These are phyloP conservation scores for Agapostemon virescens DNA, from an alignment of 2,888 invertebrate species.

Conservation along the genomic window DNA sequence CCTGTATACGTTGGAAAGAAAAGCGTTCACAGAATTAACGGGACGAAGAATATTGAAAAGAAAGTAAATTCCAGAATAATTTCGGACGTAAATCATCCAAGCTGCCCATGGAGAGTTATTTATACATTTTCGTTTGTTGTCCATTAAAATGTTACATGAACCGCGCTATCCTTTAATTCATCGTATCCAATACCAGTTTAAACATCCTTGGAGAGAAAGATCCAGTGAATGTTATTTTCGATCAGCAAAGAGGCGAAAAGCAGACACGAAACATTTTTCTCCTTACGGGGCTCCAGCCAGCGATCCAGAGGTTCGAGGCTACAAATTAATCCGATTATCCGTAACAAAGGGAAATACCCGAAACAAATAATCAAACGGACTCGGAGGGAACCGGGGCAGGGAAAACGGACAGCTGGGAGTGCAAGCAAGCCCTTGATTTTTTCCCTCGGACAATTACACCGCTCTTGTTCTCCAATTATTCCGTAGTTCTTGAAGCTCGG, in stretches of 20 bases:
- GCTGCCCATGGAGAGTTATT: not conserved
- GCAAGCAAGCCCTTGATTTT: constrained; percentile 8
- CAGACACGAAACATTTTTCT: not conserved
- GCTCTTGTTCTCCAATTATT: constrained; percentile 31
- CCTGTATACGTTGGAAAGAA: no score
- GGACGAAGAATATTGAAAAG: not conserved
- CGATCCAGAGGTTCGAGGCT: constrained; percentile 2
- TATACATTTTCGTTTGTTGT: not conserved
- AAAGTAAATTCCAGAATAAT: not conserved
- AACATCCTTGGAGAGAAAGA: not conserved
- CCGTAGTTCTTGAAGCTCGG: constrained; percentile 13
- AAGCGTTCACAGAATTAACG: no score
- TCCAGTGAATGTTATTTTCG: not conserved
- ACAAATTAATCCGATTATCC: constrained; percentile 42
- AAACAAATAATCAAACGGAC: constrained; percentile 31
- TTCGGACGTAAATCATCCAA: not conserved
- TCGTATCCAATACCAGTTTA: not conserved
- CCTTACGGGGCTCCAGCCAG: not conserved
- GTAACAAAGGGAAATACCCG: constrained; percentile 16
- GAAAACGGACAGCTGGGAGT: not conserved
- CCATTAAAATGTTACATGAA: not conserved
- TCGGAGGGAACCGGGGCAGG: not conserved
- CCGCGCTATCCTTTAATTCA: not conserved
- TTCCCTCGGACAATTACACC: constrained; percentile 19
- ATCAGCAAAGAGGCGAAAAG: not conserved